A percentile compares a stretch with the other conserved stretches of the same genome.
Conservation (phyloP, 2,888 invertebrate genomes). For the Hirtodrosophila alboralis region DNA sequence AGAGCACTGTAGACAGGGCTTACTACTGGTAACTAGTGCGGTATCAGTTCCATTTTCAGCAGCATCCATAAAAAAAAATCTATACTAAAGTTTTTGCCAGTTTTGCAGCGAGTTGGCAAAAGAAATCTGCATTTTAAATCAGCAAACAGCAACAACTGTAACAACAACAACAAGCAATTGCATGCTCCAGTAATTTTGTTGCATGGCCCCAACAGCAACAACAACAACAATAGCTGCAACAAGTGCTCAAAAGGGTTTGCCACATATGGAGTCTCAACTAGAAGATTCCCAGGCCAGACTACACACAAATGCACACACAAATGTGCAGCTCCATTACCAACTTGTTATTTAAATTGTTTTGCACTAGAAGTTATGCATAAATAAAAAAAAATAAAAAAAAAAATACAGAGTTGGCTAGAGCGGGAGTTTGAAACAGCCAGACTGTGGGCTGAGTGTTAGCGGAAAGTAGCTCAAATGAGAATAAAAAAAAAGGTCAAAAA, state of each 20-base stretch:
- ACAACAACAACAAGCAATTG: slow-evolving; percentile 38
- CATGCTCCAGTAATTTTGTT: slow-evolving; percentile 67
- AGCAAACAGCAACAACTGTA: slow-evolving; percentile 30
- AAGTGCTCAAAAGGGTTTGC: slow-evolving; percentile 52
- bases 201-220: slow-evolving; percentile 27
- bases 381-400: not conserved
- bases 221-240: slow-evolving; percentile 42
- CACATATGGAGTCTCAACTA: slow-evolving; percentile 44
- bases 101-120: slow-evolving; percentile 47
- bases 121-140: slow-evolving; percentile 75
- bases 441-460: slow-evolving; percentile 15
- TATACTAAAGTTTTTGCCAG: slow-evolving; percentile 35
- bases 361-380: slow-evolving; percentile 48
- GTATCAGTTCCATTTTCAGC: slow-evolving; percentile 15
- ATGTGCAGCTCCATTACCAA: slow-evolving; percentile 69
- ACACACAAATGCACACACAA: too few species aligned
- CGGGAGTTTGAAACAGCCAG: not conserved
- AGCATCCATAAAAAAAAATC: slow-evolving; percentile 53
- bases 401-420: not conserved
- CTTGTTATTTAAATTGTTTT: slow-evolving; percentile 71
- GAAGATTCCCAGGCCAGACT: slow-evolving; percentile 60
- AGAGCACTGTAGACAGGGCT: slow-evolving; percentile 1
- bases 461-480: slow-evolving; percentile 5
- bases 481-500: slow-evolving; percentile 10
- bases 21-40: slow-evolving; percentile 19